Conservation (phyloP, 2,888 invertebrate genomes). For the Dolichopus griseipennis region DNA sequence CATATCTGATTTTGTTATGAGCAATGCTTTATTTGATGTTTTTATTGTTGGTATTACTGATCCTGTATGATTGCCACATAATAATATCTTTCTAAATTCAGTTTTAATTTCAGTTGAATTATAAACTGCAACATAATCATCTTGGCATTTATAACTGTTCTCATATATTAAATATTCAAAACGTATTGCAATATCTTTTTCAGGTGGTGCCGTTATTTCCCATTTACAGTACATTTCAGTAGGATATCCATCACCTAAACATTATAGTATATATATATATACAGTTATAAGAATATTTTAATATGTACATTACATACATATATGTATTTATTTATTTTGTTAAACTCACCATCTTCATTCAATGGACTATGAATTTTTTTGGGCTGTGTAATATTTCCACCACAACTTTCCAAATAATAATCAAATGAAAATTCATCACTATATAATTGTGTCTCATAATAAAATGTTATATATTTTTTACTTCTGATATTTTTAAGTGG, state of each 20-base stretch:
- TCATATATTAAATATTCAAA: constrained; percentile 52
- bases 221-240: constrained; percentile 58
- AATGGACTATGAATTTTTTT: constrained; percentile 47
- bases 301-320: too few relatives aligned
- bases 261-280: too few relatives aligned
- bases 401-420: constrained; percentile 59
- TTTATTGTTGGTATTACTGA: constrained; percentile 50
- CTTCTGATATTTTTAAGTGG: constrained; percentile 29
- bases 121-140: constrained; percentile 56
- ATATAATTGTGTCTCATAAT: constrained; percentile 27
- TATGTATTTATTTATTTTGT: too few relatives aligned
- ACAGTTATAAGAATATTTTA: too few relatives aligned
- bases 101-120: constrained; percentile 40
- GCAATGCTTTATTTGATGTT: constrained; percentile 50
- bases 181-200: constrained; percentile 54
- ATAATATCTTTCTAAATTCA: constrained; percentile 46
- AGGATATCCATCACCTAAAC: constrained; percentile 30
- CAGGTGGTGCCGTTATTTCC: constrained; percentile 62
- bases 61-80: constrained; percentile 59
- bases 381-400: constrained; percentile 58
- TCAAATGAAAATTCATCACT: constrained; percentile 31
- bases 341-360: constrained; percentile 29
- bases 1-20: constrained; percentile 47
- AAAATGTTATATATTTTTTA: constrained; percentile 41
- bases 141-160: constrained; percentile 44